Conservation (phyloP, 2,113 vertebrate species). For the Alethe diademata region DNA sequence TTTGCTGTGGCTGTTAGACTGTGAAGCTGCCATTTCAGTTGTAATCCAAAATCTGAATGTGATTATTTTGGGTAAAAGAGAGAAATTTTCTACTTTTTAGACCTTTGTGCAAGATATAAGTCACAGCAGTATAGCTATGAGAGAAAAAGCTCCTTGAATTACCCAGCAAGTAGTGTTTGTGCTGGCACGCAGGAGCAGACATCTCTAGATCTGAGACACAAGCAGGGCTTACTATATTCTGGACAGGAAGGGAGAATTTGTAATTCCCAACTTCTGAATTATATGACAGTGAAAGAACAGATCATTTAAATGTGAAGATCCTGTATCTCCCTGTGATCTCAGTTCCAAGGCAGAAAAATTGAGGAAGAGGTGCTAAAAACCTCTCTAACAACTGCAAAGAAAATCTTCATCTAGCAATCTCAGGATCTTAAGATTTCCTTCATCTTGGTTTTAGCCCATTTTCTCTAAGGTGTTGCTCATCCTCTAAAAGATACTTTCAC, state of each 20-base stretch:
- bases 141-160: neutral
- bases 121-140: neutral
- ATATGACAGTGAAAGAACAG: neutral
- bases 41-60: neutral
- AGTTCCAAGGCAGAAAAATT: neutral
- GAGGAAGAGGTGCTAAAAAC: neutral
- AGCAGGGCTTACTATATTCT: neutral
- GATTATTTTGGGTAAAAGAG: neutral
- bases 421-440: neutral
- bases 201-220: neutral
- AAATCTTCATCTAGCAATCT: neutral
- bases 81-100: conserved; percentile 15
- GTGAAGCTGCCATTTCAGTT: neutral
- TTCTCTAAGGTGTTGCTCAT: neutral
- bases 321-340: neutral
- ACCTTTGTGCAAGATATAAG: neutral
- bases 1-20: neutral
- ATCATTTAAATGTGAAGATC: neutral
- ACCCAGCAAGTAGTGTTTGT: neutral
- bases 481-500: neutral
- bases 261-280: neutral
- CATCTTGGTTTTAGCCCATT: neutral
- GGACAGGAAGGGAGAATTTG: neutral
- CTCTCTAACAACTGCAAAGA: neutral
- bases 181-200: neutral